Evolutionary conservation across 2,888 invertebrate species (phyloP), one percentile per base, ranked within the genome.

Genomic region (Villa cingulata): DNA sequence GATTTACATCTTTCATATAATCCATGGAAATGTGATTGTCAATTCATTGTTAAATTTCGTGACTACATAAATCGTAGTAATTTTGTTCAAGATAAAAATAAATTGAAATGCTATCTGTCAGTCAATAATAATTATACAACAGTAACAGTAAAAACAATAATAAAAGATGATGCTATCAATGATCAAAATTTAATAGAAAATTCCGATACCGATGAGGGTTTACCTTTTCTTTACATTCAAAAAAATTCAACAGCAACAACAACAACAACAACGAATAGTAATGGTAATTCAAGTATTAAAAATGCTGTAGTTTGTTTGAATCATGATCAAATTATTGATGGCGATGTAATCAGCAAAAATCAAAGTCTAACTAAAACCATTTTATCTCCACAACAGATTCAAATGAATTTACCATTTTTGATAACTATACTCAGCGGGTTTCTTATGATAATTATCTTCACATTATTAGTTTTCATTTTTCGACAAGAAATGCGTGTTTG

Each of bases 21-120:
- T 71, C 83, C 86, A 20, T 87, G 89, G 89, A 81, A 81, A 65
- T 92, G 92, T 70, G 85, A 86, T 61, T 92, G 92, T 71, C 77
- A 78, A 56, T 88, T 86, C 69, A 73, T 88, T 57, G 80, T 82
- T 59, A 80, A 82, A 65, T 83, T 84, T 62, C 78, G 85, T 59
- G 77, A 78, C 58, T 91, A 87, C 82, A 77, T 89, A 64, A 78
- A 78, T 62, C 76, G 78, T 38, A 85, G 88, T 66, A 74, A 81
- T 57, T 74, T 77, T 43, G 76, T 87, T 65, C 74, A 78, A 48
- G 86, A 87, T 64, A 82, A 83, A 58, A 82, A 83, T 63, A 79
- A 80, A 43, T 78, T 84, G 53, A 78, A 77, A 59, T 88, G 88
- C 64, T 79, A 80, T 37, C 76, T 78, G 2, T 57, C 47, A 37